Percentiles rank a stretch among this genome's conserved stretches.
Conservation (phyloP, 2,113 vertebrate genomes). For the Triplophysa dalaica region DNA sequence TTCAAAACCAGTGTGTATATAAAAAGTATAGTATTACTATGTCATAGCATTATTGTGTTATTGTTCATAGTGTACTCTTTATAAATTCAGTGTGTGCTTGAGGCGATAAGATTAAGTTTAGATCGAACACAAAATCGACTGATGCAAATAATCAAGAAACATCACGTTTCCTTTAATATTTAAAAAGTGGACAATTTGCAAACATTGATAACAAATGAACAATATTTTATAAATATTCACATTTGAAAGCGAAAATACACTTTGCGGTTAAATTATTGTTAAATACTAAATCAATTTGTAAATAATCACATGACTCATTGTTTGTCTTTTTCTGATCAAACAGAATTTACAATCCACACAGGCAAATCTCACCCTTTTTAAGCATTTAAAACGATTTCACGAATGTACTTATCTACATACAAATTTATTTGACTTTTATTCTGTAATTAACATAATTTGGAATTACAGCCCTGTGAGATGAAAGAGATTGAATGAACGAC, state of each 20-base stretch:
- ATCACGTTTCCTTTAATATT: slow-evolving; percentile 8
- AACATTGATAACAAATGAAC: neutral
- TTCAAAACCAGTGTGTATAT: too few relatives aligned
- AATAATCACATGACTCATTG: neutral
- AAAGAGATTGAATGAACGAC: neutral
- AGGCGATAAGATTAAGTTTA: neutral
- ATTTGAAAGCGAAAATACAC: neutral
- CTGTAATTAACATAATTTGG: neutral
- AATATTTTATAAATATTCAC: slow-evolving; percentile 4
- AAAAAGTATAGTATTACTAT: too few relatives aligned
- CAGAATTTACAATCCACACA: too few relatives aligned
- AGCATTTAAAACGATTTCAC: too few relatives aligned
- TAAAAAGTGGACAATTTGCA: neutral
- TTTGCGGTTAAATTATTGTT: neutral
- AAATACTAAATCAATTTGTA: neutral
- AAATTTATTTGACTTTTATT: too few relatives aligned
- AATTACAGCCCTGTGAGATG: neutral
- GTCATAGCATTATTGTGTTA: too few relatives aligned
- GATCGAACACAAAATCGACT: neutral
- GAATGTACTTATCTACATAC: neutral
- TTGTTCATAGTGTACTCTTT: too few relatives aligned
- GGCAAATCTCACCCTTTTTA: too few relatives aligned
- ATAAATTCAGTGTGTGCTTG: too few relatives aligned
- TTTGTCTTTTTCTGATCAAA: neutral
- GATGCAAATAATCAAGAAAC: neutral